phyloP scores from a whole-genome alignment of 2,888 invertebrate species.

The Hemaris fuciformis region DNA sequence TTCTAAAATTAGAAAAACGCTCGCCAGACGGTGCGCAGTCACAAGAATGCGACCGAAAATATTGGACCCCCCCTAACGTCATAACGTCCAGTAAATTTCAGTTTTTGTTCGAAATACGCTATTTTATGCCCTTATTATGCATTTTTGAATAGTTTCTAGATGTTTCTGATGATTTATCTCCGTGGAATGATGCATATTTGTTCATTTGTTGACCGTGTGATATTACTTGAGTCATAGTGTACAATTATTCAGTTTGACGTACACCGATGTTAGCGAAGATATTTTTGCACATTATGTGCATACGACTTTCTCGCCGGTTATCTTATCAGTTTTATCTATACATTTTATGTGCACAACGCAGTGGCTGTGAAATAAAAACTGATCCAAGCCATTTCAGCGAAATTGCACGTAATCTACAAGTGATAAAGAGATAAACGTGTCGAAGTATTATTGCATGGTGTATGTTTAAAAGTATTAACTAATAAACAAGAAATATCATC shows the following conservation, averaged over 20 bases:
- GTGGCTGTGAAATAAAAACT: slow-evolving; percentile 25
- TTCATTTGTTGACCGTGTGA: slow-evolving; percentile 35
- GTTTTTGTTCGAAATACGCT: slow-evolving; percentile 33
- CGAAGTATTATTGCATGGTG: neutral
- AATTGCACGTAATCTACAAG: slow-evolving; percentile 28
- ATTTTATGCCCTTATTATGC: slow-evolving; percentile 24
- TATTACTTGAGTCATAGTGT: slow-evolving; percentile 39
- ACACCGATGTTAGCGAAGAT: slow-evolving; percentile 21
- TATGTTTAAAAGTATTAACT: neutral
- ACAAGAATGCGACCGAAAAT: slow-evolving; percentile 55
- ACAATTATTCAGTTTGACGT: slow-evolving; percentile 34
- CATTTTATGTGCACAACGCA: slow-evolving; percentile 31
- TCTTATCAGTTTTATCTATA: slow-evolving; percentile 40
- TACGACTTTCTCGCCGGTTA: slow-evolving; percentile 37
- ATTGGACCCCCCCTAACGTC: slow-evolving; percentile 42
- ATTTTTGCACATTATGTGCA: slow-evolving; percentile 26
- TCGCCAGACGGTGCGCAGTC: slow-evolving; percentile 62
- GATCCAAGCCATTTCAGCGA: slow-evolving; percentile 26
- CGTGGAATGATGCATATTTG: slow-evolving; percentile 36
- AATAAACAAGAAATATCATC: neutral
- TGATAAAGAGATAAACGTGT: slow-evolving; percentile 22
- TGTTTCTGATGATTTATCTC: slow-evolving; percentile 22
- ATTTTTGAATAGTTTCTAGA: slow-evolving; percentile 28
- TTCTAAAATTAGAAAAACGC: slow-evolving; percentile 75
- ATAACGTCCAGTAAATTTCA: slow-evolving; percentile 33